Percentiles rank a stretch among this genome's conserved stretches.
These are phyloP conservation scores for Oryzaephilus surinamensis DNA, from an alignment of 1,140 invertebrate species.

Conservation along the genomic window DNA sequence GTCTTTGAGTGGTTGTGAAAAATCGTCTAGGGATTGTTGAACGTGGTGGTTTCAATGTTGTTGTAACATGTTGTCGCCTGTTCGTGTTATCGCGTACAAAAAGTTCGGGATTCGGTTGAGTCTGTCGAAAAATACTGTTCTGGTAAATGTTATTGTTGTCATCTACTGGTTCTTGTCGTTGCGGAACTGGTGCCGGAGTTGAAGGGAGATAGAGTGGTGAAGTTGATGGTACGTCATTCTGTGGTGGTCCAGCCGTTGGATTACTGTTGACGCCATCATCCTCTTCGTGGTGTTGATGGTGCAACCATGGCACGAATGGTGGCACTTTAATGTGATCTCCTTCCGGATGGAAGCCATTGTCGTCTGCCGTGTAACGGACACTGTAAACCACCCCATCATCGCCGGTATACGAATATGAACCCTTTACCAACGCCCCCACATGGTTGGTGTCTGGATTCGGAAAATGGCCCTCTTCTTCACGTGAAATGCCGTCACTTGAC, in stretches of 20 bases:
- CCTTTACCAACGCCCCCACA: conserved; percentile 22
- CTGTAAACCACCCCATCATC: conserved; percentile 44
- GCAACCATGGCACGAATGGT: conserved; percentile 20
- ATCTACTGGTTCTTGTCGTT: background rate
- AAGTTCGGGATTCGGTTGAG: background rate
- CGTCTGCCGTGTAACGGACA: conserved; percentile 46
- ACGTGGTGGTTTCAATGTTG: background rate
- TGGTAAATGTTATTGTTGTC: background rate
- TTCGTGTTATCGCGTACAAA: background rate
- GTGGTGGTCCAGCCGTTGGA: background rate
- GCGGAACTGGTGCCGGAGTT: background rate
- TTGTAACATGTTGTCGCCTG: background rate
- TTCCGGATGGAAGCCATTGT: conserved; percentile 43
- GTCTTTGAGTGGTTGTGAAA: too few species aligned
- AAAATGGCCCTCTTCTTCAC: conserved; percentile 48
- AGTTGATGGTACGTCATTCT: conserved; percentile 1
- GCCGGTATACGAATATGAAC: conserved; percentile 46
- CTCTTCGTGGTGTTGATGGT: background rate
- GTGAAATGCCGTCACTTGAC: conserved; percentile 51
- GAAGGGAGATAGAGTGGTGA: background rate
- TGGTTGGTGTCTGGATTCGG: conserved; percentile 40
- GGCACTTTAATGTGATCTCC: conserved; percentile 36
- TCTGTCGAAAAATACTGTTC: background rate
- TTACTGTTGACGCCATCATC: background rate
- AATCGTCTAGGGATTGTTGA: too few species aligned